Base-by-base conservation (phyloP, 2,888 invertebrate genomes). In the Ceramica pisi region DNA sequence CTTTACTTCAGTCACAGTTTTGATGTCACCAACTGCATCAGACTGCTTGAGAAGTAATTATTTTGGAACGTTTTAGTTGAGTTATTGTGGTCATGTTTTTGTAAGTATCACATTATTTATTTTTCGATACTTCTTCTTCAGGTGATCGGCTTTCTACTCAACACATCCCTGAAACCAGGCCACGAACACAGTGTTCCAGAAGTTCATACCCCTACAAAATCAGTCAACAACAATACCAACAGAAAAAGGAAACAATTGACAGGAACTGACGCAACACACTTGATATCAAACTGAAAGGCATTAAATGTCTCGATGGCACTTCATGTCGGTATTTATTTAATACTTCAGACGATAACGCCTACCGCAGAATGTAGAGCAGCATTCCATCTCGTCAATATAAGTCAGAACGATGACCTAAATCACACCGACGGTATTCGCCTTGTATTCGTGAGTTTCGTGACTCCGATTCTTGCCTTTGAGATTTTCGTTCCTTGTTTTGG, bases 321-420 rank as follows among this genome's bases (percentile, higher is more conserved):
- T 80, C 61, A 75, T 53, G 67, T 53, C 19, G 56, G 56, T 62
- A 76, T 71, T 64, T 67, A 80, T 80, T 75, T 65, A 65, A 76
- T 80, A 71, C 62, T 57, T 48, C 55, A 23, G 31, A 62, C 50
- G 50, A 53, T 70, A 66, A 46, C n/a, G 41, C 53, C 46, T 62
- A 41, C 61, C 80, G 14, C 35, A 53, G 67, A 71, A 66, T 67
- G 55, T 73, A 14, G 75, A 67, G 67, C 80, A 61, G 26, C 64
- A 79, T 79, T 67, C 66, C 75, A 48, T 71, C 44, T 74, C 61
- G 68, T 74, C 80, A 74, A 79, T 78, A 80, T 64, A 80, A 63
- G 67, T 68, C 59, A 51, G 55, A 57, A 50, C 46, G 62, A 69
- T 62, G 80, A 74, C 80, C 69, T 48, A 56, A 65, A 80, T 68